These are phyloP conservation scores for Protobothrops flavoviridis DNA, from an alignment of 2,113 vertebrate species.

Conservation along the genomic window DNA sequence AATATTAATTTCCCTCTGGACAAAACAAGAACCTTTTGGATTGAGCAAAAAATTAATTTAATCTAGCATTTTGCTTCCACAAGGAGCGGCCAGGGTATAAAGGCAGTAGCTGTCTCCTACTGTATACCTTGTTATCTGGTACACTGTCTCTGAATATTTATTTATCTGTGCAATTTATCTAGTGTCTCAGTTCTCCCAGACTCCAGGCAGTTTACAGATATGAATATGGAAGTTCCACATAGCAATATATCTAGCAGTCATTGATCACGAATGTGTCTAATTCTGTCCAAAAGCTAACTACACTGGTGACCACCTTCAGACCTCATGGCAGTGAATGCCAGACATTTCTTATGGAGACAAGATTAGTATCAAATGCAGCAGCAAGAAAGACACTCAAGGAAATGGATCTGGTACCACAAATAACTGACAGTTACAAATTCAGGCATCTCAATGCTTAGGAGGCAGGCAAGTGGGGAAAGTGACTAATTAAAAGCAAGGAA, in stretches of 20 bases:
- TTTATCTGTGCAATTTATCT: neutral
- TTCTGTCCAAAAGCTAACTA: neutral
- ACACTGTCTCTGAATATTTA: neutral
- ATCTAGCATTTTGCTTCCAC: neutral
- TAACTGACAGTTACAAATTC: constrained; percentile 8
- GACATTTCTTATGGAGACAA: neutral
- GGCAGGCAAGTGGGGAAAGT: constrained; percentile 24
- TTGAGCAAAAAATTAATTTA: neutral
- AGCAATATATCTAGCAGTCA: neutral
- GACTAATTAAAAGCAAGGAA: constrained; percentile 65
- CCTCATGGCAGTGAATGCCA: neutral
- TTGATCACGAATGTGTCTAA: neutral
- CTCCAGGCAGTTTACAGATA: neutral
- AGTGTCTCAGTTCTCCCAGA: neutral
- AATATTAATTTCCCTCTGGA: neutral
- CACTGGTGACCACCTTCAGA: neutral
- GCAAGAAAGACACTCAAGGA: neutral
- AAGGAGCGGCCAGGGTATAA: neutral
- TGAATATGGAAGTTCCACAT: neutral
- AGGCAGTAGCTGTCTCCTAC: neutral
- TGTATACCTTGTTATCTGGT: neutral
- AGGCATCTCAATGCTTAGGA: constrained; percentile 26
- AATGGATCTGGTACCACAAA: constrained; percentile 2
- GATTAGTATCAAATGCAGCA: neutral
- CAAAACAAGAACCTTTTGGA: neutral